Conservation (phyloP, 2,113 vertebrate species). For the Motacilla alba region DNA sequence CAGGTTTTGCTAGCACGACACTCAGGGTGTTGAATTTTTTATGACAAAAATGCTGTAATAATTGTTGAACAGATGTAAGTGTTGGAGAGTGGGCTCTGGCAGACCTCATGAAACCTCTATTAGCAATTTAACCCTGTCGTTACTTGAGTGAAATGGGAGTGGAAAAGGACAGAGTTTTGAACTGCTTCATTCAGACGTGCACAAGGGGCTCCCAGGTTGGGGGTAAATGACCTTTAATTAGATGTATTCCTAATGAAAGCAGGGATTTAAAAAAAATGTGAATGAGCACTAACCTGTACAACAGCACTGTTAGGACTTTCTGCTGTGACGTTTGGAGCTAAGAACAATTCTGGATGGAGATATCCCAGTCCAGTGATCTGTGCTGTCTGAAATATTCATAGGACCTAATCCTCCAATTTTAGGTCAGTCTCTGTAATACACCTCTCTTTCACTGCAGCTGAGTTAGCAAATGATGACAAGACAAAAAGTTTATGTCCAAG, state of each 20-base stretch:
- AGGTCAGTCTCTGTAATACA: not conserved
- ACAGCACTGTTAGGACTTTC: not conserved
- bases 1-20: constrained; percentile 93
- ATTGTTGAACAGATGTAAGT: constrained; percentile 99
- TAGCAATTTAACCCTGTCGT: constrained; percentile 90
- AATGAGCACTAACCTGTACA: not conserved
- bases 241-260: not conserved
- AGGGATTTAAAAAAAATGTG: not conserved
- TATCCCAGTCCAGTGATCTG: not conserved
- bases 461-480: not conserved
- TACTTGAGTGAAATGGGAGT: constrained; percentile 42
- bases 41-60: constrained; percentile 98
- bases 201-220: not conserved
- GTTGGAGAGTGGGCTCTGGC: constrained; percentile 88
- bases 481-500: not conserved
- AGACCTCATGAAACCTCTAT: constrained; percentile 93
- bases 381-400: not conserved
- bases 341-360: not conserved
- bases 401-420: not conserved
- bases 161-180: not conserved
- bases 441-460: not conserved
- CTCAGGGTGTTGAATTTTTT: constrained; percentile 98
- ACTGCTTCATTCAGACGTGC: not conserved
- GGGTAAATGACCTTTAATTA: constrained; percentile 10
- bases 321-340: not conserved